These are phyloP conservation scores for Panopea generosa DNA, from an alignment of 2,888 invertebrate species.

Conservation along the genomic window DNA sequence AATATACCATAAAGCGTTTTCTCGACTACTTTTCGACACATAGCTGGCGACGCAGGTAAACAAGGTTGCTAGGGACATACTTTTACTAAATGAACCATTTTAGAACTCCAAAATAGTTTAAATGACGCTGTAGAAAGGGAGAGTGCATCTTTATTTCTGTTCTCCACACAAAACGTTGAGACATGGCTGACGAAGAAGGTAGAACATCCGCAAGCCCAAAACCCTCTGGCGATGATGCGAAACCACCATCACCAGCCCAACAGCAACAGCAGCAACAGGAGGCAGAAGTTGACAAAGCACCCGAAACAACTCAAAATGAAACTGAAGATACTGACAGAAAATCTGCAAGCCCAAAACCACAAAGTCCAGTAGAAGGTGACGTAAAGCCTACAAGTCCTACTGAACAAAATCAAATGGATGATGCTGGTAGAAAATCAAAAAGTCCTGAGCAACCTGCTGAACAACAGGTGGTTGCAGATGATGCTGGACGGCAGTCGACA, in stretches of 20 bases:
- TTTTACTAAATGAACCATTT: neutral
- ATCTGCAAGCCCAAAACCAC: neutral
- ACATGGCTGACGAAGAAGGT: conserved; percentile 67
- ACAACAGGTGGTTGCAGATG: conserved; percentile 20
- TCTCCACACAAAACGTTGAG: neutral
- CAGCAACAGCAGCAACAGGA: conserved; percentile 13
- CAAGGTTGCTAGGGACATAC: conserved; percentile 65
- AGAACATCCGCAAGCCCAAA: conserved; percentile 34
- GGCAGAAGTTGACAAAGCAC: no score
- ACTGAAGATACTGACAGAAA: conserved; percentile 12
- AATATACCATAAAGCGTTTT: no score
- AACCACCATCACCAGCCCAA: conserved; percentile 36
- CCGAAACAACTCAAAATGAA: conserved; percentile 19
- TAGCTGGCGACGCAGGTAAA: conserved; percentile 47
- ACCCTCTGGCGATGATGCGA: conserved; percentile 25
- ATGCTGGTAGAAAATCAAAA: conserved; percentile 56
- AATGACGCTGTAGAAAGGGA: no score
- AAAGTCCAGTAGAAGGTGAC: neutral
- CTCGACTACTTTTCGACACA: neutral
- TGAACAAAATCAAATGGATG: conserved; percentile 30
- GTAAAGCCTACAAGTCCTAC: conserved; percentile 7
- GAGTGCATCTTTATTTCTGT: neutral
- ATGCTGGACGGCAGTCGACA: conserved; percentile 44
- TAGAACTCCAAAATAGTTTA: no score
- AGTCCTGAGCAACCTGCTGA: conserved; percentile 44